Evolutionary conservation across 2,797 vertebrate genomes (phyloP).

Genomic region (Geotrypetes seraphini): DNA sequence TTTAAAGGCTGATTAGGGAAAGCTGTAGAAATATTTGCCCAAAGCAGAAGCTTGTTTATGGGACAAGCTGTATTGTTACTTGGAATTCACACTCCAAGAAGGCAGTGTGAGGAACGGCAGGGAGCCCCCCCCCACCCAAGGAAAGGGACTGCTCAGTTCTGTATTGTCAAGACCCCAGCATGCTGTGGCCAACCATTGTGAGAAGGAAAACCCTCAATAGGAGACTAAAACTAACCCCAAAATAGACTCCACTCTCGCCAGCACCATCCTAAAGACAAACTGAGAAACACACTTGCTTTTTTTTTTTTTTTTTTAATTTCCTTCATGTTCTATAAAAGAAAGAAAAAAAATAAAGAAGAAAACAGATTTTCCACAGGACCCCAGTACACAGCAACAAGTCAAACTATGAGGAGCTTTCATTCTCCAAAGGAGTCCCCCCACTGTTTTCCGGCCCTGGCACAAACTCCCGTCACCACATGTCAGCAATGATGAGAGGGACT

Average conservation of each 20-base stretch:
- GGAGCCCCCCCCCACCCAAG: conserved; percentile 5
- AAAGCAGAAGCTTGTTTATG: conserved; percentile 31
- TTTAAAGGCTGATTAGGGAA: conserved; percentile 27
- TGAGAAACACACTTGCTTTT: conserved; percentile 3
- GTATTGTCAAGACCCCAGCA: conserved; percentile 41
- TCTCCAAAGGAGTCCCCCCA: conserved; percentile 43
- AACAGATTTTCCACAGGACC: conserved; percentile 13
- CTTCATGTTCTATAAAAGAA: conserved; percentile 29
- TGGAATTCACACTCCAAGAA: conserved; percentile 36
- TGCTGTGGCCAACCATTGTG: conserved; percentile 34
- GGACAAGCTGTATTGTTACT: conserved; percentile 34
- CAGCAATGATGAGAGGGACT: conserved; percentile 56
- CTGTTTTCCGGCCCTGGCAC: conserved; percentile 38
- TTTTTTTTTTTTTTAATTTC: conserved; percentile 1
- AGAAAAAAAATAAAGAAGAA: conserved; percentile 24
- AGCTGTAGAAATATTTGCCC: conserved; percentile 54
- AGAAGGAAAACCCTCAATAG: conserved; percentile 23
- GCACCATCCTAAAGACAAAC: conserved; percentile 7
- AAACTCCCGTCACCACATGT: conserved; percentile 63
- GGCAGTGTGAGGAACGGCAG: conserved; percentile 35
- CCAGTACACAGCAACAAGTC: conserved; percentile 47
- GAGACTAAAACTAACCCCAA: conserved; percentile 22
- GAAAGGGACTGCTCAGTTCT: conserved; percentile 5
- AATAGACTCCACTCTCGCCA: neutral
- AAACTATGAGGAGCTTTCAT: conserved; percentile 46